Percentiles rank a stretch among this genome's conserved stretches.
phyloP scores from a whole-genome alignment of 2,888 invertebrate species.

The Cataglyphis cursor region DNA sequence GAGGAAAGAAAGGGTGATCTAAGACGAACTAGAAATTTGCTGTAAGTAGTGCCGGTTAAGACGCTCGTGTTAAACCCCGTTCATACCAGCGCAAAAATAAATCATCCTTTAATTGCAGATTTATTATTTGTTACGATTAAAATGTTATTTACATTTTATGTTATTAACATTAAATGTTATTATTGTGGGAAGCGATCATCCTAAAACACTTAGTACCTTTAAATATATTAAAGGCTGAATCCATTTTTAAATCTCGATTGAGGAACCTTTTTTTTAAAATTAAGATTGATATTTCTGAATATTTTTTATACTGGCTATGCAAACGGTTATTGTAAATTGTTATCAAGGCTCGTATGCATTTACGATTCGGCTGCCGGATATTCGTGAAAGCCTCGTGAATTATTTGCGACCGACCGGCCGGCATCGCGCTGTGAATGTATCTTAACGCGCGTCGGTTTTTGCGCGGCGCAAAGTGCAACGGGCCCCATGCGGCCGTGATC shows the following conservation, averaged over 20 bases:
- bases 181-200: neutral
- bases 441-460: slow-evolving; percentile 33
- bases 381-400: slow-evolving; percentile 54
- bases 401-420: slow-evolving; percentile 29
- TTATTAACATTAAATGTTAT: too few relatives aligned
- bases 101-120: neutral
- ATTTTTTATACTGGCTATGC: neutral
- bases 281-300: neutral
- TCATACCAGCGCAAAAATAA: slow-evolving; percentile 16
- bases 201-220: neutral
- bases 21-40: slow-evolving; percentile 48
- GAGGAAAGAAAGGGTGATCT: slow-evolving; percentile 20
- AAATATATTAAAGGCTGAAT: neutral
- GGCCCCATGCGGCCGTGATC: slow-evolving; percentile 27
- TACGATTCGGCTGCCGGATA: slow-evolving; percentile 31
- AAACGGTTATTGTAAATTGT: slow-evolving; percentile 25
- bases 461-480: slow-evolving; percentile 27
- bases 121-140: slow-evolving; percentile 11
- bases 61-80: slow-evolving; percentile 31
- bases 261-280: neutral
- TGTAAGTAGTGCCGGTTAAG: slow-evolving; percentile 43
- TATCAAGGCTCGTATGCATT: slow-evolving; percentile 23
- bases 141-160: slow-evolving; percentile 10
- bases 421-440: slow-evolving; percentile 19
- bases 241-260: neutral